phyloP scores from a whole-genome alignment of 1,140 invertebrate species.

The Trinorchestia longiramus region DNA sequence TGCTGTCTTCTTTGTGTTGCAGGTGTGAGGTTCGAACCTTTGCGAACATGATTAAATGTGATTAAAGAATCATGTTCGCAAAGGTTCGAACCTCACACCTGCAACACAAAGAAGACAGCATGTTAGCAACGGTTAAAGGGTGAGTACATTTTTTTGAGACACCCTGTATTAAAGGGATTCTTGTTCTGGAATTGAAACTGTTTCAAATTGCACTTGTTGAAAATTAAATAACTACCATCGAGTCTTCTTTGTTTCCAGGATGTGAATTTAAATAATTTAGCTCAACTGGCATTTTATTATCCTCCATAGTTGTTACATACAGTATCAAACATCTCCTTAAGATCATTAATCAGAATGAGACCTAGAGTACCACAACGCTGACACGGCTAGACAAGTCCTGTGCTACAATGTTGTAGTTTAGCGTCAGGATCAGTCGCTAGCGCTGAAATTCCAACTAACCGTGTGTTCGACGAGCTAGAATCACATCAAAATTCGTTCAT shows the following conservation, averaged over 20 bases:
- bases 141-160: no score
- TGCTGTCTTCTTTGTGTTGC: no score
- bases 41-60: no score
- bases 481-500: slow-evolving; percentile 29
- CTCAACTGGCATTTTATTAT: slow-evolving; percentile 38
- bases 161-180: no score
- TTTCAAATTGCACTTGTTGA: no score
- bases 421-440: background rate
- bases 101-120: no score
- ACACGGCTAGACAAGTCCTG: slow-evolving; percentile 1
- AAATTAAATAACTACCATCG: no score
- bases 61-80: no score
- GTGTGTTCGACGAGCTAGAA: slow-evolving; percentile 11
- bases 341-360: slow-evolving; percentile 49
- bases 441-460: background rate
- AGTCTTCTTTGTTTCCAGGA: background rate
- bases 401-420: background rate
- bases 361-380: slow-evolving; percentile 21
- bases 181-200: no score
- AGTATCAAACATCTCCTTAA: slow-evolving; percentile 51
- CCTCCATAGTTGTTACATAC: slow-evolving; percentile 52
- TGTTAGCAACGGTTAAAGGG: no score
- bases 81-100: no score
- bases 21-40: no score
- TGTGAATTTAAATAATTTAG: background rate